Conservation (phyloP, 2,888 invertebrate species). For the Ptycholaimellus sp. region DNA sequence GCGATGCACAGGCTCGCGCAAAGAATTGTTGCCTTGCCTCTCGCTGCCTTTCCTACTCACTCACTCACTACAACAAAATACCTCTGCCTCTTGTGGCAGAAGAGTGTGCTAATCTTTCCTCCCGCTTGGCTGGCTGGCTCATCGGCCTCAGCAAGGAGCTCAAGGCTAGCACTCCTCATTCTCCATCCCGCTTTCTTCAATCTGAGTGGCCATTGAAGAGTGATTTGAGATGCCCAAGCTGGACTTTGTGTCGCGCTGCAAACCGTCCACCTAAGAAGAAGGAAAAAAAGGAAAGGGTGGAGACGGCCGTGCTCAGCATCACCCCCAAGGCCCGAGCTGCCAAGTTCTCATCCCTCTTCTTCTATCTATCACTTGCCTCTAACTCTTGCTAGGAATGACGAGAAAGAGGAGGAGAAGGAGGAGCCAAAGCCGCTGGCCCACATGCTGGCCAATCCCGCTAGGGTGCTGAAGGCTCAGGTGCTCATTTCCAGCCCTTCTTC, state of each 20-base stretch:
- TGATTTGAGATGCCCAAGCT: constrained; percentile 41
- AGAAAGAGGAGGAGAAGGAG: too few relatives aligned
- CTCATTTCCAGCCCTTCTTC: too few relatives aligned
- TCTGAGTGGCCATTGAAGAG: background rate
- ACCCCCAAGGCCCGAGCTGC: constrained; percentile 55
- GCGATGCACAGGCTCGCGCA: constrained; percentile 81
- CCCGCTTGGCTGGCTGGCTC: constrained; percentile 80
- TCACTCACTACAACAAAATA: too few relatives aligned
- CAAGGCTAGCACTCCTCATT: constrained; percentile 30
- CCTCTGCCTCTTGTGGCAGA: too few relatives aligned
- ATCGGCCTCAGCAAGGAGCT: constrained; percentile 79
- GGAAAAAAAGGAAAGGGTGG: constrained; percentile 86
- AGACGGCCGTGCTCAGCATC: constrained; percentile 85
- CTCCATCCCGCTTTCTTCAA: background rate
- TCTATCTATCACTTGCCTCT: too few relatives aligned
- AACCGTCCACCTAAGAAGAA: constrained; percentile 85
- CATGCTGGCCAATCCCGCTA: too few relatives aligned
- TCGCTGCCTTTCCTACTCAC: constrained; percentile 97
- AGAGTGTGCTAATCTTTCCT: too few relatives aligned
- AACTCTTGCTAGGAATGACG: too few relatives aligned
- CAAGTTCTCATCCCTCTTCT: too few relatives aligned
- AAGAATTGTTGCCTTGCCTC: constrained; percentile 98
- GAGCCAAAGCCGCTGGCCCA: too few relatives aligned
- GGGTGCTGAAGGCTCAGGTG: too few relatives aligned
- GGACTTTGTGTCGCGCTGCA: constrained; percentile 68